These are phyloP conservation scores for Siderastrea siderea DNA, from an alignment of 92 coral and sea anemone genomes.

Conservation along the genomic window DNA sequence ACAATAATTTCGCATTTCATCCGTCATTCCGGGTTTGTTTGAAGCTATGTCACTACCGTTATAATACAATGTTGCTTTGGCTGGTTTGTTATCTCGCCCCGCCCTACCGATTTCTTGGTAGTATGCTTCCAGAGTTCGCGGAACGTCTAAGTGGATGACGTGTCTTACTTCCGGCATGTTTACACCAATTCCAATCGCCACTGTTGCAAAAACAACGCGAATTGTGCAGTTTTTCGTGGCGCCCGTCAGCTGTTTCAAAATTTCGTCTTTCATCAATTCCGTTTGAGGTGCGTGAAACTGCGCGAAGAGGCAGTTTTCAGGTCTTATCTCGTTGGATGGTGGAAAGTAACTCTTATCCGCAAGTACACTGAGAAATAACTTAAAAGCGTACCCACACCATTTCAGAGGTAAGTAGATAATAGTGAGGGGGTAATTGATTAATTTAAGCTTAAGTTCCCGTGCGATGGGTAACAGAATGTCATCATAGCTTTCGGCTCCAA, in stretches of 20 bases:
- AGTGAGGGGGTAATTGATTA: constrained; percentile 60
- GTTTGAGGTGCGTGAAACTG: constrained; percentile 67
- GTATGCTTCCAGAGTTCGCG: constrained; percentile 57
- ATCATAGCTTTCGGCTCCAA: constrained; percentile 48
- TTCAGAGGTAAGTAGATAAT: constrained; percentile 54
- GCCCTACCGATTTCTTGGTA: constrained; percentile 74
- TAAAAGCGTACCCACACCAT: constrained; percentile 73
- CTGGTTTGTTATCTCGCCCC: constrained; percentile 57
- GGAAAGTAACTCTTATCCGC: constrained; percentile 33
- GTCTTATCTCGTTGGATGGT: not conserved
- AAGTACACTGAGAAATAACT: constrained; percentile 32
- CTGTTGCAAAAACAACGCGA: constrained; percentile 69
- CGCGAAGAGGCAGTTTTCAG: constrained; percentile 48
- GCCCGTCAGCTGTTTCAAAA: constrained; percentile 52
- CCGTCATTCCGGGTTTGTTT: constrained; percentile 63
- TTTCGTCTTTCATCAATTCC: constrained; percentile 59
- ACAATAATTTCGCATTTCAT: constrained; percentile 65
- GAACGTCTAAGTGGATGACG: constrained; percentile 59
- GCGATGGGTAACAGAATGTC: constrained; percentile 51
- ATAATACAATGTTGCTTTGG: constrained; percentile 55
- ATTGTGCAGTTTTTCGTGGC: constrained; percentile 6
- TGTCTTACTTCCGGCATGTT: constrained; percentile 67
- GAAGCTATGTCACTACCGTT: constrained; percentile 59
- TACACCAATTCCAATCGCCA: constrained; percentile 70
- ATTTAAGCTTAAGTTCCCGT: constrained; percentile 20